Percentiles rank a stretch among this genome's conserved stretches.
phyloP scores from a whole-genome alignment of 2,113 vertebrate species.

The Helogale parvula region DNA sequence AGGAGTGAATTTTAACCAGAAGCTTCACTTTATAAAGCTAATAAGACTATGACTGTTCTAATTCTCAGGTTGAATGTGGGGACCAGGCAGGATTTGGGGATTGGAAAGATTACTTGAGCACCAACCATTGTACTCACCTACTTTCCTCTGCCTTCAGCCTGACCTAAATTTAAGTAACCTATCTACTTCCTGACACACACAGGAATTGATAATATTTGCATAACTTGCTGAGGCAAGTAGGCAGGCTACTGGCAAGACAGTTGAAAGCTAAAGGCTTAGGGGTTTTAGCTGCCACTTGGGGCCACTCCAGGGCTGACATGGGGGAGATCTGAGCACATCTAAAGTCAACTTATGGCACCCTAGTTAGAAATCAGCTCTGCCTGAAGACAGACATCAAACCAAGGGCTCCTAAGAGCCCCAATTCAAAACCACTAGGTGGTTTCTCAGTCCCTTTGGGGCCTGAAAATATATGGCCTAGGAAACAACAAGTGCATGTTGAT shows the following conservation, averaged over 20 bases:
- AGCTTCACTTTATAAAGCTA: neutral
- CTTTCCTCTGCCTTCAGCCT: rapidly evolving
- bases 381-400: neutral
- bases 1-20: neutral
- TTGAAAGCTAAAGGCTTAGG: neutral
- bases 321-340: neutral
- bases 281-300: neutral
- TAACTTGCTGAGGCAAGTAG: neutral
- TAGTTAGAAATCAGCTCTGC: neutral
- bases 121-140: neutral
- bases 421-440: neutral
- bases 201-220: neutral
- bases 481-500: neutral
- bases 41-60: neutral
- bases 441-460: neutral
- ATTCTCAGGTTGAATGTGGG: neutral
- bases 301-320: neutral
- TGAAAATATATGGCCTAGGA: neutral
- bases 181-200: neutral
- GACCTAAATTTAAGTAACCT: neutral
- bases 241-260: neutral
- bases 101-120: neutral
- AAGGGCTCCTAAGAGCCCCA: neutral
- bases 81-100: rapidly evolving
- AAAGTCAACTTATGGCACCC: neutral